Conservation (phyloP, 2,888 invertebrate genomes). For the Leucoma salicis region DNA sequence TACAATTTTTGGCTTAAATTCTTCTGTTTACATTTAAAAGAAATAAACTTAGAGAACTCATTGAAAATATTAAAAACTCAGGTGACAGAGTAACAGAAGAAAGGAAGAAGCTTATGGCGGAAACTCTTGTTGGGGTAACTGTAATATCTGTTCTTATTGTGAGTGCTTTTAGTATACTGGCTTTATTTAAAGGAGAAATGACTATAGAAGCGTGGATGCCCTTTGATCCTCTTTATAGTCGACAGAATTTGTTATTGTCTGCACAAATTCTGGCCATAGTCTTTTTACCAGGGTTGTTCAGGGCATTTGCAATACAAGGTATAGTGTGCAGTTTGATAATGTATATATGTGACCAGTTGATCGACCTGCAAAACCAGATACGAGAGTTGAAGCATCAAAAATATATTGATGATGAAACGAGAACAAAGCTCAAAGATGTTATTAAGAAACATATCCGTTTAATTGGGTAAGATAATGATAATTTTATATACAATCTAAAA, state of each 20-base stretch:
- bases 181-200: conserved; percentile 51
- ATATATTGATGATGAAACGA: conserved; percentile 35
- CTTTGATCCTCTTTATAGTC: conserved; percentile 50
- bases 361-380: conserved; percentile 48
- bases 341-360: conserved; percentile 66
- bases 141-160: conserved; percentile 34
- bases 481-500: not conserved
- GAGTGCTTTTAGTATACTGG: conserved; percentile 41
- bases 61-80: conserved; percentile 52
- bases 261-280: conserved; percentile 43
- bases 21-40: conserved; percentile 48
- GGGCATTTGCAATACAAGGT: conserved; percentile 62
- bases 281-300: conserved; percentile 47
- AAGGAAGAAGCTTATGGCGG: conserved; percentile 46
- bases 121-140: conserved; percentile 41
- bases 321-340: conserved; percentile 60
- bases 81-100: conserved; percentile 51
- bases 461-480: conserved; percentile 24
- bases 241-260: conserved; percentile 44
- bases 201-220: conserved; percentile 64
- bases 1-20: conserved; percentile 58
- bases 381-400: conserved; percentile 40
- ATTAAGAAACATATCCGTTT: conserved; percentile 61
- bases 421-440: conserved; percentile 47
- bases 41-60: conserved; percentile 40